Base-by-base conservation (phyloP, 2,113 vertebrate species). In the Chloropsis cyanopogon region DNA sequence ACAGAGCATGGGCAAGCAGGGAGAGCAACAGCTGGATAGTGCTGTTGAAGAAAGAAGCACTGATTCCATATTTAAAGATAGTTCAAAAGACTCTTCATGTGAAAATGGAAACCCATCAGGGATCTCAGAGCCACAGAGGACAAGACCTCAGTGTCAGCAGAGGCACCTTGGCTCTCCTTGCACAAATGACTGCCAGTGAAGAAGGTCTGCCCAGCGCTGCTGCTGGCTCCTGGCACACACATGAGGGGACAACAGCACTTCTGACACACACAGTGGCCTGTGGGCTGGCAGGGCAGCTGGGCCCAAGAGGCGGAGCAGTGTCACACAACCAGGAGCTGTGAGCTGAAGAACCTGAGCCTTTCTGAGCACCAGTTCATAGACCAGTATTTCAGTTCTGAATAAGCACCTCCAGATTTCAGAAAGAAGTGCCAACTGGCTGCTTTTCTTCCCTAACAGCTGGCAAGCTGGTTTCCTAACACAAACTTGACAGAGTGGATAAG, bases 381-480 rank as follows among this genome's bases (percentile, higher is more conserved):
- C 22, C 9, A 5, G 15, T 14, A 35, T 6, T 81, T 54, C 50
- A 54, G 19, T 11, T 33, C 31, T 82, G 26, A 66, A 50, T 31
- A 68, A 87, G 37, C n/a, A 66, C 9, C 35, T 84, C 47, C 12
- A 20, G 20, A 35, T 60, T 53, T 53, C 56, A 81, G 26, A 16
- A 41, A 69, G 53, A 22, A 11, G 35, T 47, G 70, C 65, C 37
- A 52, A 37, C 37, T 65, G 65, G 28, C 39, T 72, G 75, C 31
- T 57, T 80, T 82, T 54, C 75, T 63, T 50, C 33, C 68, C 53
- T 68, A 88, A 56, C 61, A 96, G 56, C 60, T 82, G 66, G 46
- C 22, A 35, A 81, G 52, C 68, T 87, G 31, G n/a, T 64, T 42
- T 82, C 66, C 79, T 12, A 79, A 60, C 18, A 59, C 35, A 76